phyloP scores from a whole-genome alignment of 2,888 invertebrate species.

The Dynastes hyllus region DNA sequence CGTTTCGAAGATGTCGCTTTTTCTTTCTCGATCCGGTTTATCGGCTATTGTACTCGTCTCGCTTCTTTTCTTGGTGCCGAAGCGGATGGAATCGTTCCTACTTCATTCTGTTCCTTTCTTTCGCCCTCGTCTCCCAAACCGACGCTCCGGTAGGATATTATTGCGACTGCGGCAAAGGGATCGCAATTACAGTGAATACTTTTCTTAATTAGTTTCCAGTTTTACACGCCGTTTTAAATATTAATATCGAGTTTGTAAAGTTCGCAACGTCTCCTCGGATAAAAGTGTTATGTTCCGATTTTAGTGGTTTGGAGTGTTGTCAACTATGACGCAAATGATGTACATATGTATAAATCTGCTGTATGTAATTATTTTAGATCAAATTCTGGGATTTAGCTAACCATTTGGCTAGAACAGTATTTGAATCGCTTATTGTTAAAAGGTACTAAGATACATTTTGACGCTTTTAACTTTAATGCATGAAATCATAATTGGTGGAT shows the following conservation, averaged over 20 bases:
- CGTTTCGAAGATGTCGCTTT: not conserved
- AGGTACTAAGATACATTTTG: too few relatives aligned
- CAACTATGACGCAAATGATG: too few relatives aligned
- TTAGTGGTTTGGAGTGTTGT: too few relatives aligned
- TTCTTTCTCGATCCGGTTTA: conserved; percentile 9
- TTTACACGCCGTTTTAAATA: conserved; percentile 67
- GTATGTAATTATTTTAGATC: too few relatives aligned
- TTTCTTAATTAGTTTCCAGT: conserved; percentile 70
- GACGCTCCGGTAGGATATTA: conserved; percentile 61
- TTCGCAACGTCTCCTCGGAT: conserved; percentile 30
- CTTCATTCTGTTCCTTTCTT: not conserved
- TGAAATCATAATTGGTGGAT: too few relatives aligned
- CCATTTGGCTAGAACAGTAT: too few relatives aligned
- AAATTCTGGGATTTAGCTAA: too few relatives aligned
- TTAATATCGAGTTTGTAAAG: conserved; percentile 63
- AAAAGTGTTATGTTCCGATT: too few relatives aligned
- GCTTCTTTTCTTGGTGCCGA: not conserved
- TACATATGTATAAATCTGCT: too few relatives aligned
- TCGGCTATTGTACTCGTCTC: not conserved
- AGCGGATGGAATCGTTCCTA: not conserved
- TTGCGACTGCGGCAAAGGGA: conserved; percentile 62
- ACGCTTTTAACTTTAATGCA: too few relatives aligned
- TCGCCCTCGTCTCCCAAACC: not conserved
- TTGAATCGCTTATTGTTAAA: too few relatives aligned
- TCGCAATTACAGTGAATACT: conserved; percentile 69